Evolutionary conservation across 1,140 invertebrate genomes (phyloP).

Genomic region (Stenopsyche tienmushanensis): DNA sequence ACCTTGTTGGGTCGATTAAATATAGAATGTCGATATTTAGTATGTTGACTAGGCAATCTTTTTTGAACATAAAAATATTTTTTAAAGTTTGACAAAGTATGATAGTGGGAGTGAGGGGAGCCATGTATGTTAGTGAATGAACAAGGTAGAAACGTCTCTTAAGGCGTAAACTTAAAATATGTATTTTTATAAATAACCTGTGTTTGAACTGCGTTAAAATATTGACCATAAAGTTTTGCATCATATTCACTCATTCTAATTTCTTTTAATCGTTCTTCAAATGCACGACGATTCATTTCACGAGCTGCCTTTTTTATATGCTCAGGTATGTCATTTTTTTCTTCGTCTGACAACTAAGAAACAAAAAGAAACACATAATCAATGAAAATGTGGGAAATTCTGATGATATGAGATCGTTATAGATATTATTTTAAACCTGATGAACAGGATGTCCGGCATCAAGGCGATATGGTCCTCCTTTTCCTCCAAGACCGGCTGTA

Average conservation of each 20-base stretch:
- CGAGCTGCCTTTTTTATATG: slow-evolving; percentile 84
- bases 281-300: slow-evolving; percentile 90
- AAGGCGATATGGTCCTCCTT: slow-evolving; percentile 87
- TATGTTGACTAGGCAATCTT: too few relatives aligned
- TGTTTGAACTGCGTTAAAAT: slow-evolving; percentile 73
- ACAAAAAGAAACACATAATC: slow-evolving; percentile 19
- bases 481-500: slow-evolving; percentile 92
- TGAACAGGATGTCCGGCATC: slow-evolving; percentile 92
- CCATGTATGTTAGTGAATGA: too few relatives aligned
- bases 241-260: slow-evolving; percentile 96
- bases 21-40: too few relatives aligned
- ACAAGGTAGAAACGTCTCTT: too few relatives aligned
- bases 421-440: slow-evolving; percentile 59
- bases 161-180: too few relatives aligned
- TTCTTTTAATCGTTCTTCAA: slow-evolving; percentile 84
- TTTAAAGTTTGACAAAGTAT: too few relatives aligned
- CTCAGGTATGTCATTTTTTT: slow-evolving; percentile 89
- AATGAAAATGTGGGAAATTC: not conserved
- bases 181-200: slow-evolving; percentile 63
- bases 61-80: too few relatives aligned
- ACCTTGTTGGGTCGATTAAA: too few relatives aligned
- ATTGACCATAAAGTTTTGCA: slow-evolving; percentile 82
- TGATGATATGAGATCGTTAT: too few relatives aligned
- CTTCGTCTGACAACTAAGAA: slow-evolving; percentile 75
- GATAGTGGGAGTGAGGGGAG: too few relatives aligned